These are phyloP conservation scores for Falco rusticolus DNA, from an alignment of 2,797 vertebrate species.

Conservation along the genomic window DNA sequence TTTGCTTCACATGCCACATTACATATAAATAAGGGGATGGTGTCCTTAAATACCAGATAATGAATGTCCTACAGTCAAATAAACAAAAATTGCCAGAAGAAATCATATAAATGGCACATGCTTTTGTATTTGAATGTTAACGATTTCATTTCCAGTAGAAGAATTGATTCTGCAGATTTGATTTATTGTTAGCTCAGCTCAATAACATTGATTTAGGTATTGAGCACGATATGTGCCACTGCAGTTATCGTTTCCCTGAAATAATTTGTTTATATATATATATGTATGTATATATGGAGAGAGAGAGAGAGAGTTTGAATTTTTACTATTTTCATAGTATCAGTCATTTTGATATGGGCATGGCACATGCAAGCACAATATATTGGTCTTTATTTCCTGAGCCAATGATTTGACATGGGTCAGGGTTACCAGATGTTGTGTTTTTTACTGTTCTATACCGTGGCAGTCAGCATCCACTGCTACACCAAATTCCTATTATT, in stretches of 20 bases:
- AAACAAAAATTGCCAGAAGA: neutral
- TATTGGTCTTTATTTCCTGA: neutral
- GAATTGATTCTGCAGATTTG: constrained; percentile 3
- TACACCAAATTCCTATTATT: neutral
- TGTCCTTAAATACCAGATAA: neutral
- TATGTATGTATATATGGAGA: too few species aligned
- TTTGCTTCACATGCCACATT: neutral
- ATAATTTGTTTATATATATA: neutral
- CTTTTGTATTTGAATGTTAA: constrained; percentile 36
- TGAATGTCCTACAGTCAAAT: neutral
- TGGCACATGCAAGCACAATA: neutral
- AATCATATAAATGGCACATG: neutral
- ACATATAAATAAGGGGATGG: neutral
- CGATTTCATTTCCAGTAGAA: constrained; percentile 46
- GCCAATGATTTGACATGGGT: neutral
- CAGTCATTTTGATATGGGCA: neutral
- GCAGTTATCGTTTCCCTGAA: constrained; percentile 30
- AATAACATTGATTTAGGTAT: constrained; percentile 38
- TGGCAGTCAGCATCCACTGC: neutral
- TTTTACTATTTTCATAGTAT: constrained; percentile 34
- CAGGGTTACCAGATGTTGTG: neutral
- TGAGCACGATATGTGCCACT: neutral
- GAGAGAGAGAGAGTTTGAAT: neutral
- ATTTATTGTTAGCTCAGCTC: constrained; percentile 9
- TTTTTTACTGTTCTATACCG: neutral